Conservation (phyloP, 2,113 vertebrate genomes). For the Ochotona curzoniae region DNA sequence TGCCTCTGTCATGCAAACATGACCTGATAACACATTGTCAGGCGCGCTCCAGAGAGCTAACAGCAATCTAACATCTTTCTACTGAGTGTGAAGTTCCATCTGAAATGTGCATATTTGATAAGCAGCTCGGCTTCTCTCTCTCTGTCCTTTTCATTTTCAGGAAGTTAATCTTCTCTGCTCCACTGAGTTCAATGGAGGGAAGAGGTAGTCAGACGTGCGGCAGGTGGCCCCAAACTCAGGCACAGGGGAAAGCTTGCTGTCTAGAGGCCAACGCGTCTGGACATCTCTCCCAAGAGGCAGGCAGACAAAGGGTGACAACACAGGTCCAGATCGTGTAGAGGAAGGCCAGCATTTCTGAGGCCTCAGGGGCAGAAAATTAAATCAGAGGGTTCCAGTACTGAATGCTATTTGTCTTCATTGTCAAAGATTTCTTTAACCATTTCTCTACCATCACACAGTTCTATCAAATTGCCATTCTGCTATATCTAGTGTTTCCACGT, state of each 20-base stretch:
- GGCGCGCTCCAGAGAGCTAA: constrained; percentile 86
- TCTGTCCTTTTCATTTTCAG: constrained; percentile 87
- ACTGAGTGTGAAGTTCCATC: constrained; percentile 88
- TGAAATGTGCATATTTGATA: constrained; percentile 91
- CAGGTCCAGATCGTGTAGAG: not conserved
- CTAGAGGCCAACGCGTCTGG: not conserved
- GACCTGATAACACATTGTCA: constrained; percentile 90
- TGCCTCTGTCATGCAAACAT: constrained; percentile 90
- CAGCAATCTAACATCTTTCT: constrained; percentile 92
- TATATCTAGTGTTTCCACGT: not conserved
- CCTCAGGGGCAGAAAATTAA: constrained; percentile 43
- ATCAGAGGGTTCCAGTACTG: not conserved
- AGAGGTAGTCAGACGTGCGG: constrained; percentile 64
- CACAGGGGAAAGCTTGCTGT: not conserved
- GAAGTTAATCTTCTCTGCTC: constrained; percentile 87
- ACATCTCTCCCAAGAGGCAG: constrained; percentile 9
- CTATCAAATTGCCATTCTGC: not conserved
- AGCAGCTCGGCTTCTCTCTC: constrained; percentile 84
- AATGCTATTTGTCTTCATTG: constrained; percentile 45
- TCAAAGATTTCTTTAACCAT: constrained; percentile 47
- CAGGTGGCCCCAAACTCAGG: constrained; percentile 70
- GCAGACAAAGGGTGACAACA: not conserved
- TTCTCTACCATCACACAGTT: constrained; percentile 20
- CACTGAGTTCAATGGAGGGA: constrained; percentile 65
- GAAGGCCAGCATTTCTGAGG: not conserved